phyloP scores from a whole-genome alignment of 2,888 invertebrate species.

The Pheosia gnoma region DNA sequence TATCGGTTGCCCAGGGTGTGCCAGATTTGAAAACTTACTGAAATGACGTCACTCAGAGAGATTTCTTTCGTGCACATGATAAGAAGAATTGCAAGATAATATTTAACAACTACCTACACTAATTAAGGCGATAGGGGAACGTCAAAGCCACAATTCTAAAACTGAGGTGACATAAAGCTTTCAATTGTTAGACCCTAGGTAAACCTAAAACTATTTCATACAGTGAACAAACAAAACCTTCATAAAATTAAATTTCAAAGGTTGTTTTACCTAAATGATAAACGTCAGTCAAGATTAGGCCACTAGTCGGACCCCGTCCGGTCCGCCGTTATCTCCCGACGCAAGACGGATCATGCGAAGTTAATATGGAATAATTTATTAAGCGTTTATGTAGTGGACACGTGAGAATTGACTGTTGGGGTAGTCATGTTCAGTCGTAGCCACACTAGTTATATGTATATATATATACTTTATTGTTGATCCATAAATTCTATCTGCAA shows the following conservation, averaged over 20 bases:
- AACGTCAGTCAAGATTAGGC: conserved; percentile 6
- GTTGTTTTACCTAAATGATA: conserved; percentile 1
- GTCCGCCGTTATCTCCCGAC: conserved; percentile 4
- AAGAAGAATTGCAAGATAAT: no score
- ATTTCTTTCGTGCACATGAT: no score
- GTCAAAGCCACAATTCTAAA: neutral
- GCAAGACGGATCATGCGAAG: conserved; percentile 5
- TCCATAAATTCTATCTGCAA: no score
- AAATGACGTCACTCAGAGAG: no score
- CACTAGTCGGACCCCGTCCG: neutral
- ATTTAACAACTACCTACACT: no score
- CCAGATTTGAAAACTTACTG: no score
- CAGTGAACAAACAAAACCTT: conserved; percentile 1
- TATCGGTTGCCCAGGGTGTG: no score
- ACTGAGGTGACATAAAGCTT: conserved; percentile 2
- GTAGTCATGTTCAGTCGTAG: no score
- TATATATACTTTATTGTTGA: no score
- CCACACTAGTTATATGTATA: no score
- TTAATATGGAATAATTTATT: conserved; percentile 14
- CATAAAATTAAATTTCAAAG: conserved; percentile 3
- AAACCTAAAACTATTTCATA: conserved; percentile 2
- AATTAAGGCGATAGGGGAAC: no score
- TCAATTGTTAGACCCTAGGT: neutral
- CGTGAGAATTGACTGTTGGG: neutral
- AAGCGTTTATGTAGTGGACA: conserved; percentile 1